Conservation (phyloP, 2,113 vertebrate genomes). For the Gila orcuttii region DNA sequence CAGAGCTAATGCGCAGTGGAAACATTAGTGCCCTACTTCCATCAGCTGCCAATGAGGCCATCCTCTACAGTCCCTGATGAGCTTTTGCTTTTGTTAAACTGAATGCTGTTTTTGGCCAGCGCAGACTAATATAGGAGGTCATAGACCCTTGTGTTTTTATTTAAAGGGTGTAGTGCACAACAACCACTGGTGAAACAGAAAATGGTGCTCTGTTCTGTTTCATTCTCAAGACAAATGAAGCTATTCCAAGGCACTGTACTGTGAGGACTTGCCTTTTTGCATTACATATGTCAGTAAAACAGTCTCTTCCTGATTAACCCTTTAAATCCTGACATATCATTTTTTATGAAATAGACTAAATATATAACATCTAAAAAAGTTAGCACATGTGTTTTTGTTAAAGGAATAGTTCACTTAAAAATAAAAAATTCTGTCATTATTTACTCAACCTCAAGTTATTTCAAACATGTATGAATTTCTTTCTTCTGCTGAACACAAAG, state of each 20-base stretch:
- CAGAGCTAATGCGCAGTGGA: neutral
- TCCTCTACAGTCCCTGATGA: constrained; percentile 61
- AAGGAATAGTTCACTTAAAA: no score
- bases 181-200: constrained; percentile 63
- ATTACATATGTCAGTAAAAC: no score
- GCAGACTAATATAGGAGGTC: constrained; percentile 65
- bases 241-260: constrained; percentile 14
- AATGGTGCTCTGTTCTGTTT: constrained; percentile 46
- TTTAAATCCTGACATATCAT: neutral
- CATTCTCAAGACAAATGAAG: constrained; percentile 33
- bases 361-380: neutral
- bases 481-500: no score
- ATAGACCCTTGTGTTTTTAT: constrained; percentile 67
- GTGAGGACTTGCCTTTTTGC: neutral
- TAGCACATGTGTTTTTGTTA: neutral
- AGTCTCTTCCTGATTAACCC: neutral
- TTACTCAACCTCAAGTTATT: no score
- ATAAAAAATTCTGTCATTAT: no score
- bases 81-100: constrained; percentile 64
- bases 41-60: constrained; percentile 54
- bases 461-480: no score
- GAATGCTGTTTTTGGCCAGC: constrained; percentile 33
- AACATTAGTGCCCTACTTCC: constrained; percentile 68
- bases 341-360: neutral
- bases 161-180: constrained; percentile 67